phyloP scores from a whole-genome alignment of 2,113 vertebrate genomes.

The Theristicus caerulescens region DNA sequence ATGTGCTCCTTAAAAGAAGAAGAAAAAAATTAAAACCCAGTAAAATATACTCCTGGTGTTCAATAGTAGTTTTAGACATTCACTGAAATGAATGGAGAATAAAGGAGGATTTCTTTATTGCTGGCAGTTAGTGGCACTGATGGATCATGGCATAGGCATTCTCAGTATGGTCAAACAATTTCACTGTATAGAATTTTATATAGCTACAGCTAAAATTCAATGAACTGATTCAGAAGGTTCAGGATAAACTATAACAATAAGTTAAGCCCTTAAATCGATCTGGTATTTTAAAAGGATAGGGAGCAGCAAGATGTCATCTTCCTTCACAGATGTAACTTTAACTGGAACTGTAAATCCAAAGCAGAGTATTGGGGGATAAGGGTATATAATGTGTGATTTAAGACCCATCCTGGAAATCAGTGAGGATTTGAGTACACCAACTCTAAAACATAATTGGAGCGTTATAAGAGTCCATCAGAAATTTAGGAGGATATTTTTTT shows the following conservation, averaged over 20 bases:
- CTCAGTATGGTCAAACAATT: slow-evolving; percentile 71
- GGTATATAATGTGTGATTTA: slow-evolving; percentile 67
- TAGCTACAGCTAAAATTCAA: slow-evolving; percentile 77
- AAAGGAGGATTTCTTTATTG: slow-evolving; percentile 55
- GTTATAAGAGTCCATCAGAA: slow-evolving; percentile 42
- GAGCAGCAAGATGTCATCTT: slow-evolving; percentile 64
- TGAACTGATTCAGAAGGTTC: slow-evolving; percentile 78
- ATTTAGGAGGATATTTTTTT: slow-evolving; percentile 15
- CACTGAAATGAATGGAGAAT: slow-evolving; percentile 51
- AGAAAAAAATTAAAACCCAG: slow-evolving; percentile 59
- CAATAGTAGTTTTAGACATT: slow-evolving; percentile 62
- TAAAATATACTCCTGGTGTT: slow-evolving; percentile 32
- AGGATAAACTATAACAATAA: slow-evolving; percentile 78
- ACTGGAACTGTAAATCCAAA: slow-evolving; percentile 71
- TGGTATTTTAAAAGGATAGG: slow-evolving; percentile 62
- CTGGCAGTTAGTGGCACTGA: slow-evolving; percentile 72
- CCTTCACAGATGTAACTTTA: slow-evolving; percentile 64
- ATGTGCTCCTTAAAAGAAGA: slow-evolving; percentile 14
- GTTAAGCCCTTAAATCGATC: slow-evolving; percentile 73
- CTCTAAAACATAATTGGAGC: slow-evolving; percentile 2
- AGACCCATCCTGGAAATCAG: slow-evolving; percentile 54
- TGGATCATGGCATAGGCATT: slow-evolving; percentile 63
- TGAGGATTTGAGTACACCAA: slow-evolving; percentile 47
- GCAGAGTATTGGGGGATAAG: slow-evolving; percentile 31
- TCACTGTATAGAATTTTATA: slow-evolving; percentile 72